Conservation (phyloP, 1,140 invertebrate species). For the Papilio dardanus region DNA sequence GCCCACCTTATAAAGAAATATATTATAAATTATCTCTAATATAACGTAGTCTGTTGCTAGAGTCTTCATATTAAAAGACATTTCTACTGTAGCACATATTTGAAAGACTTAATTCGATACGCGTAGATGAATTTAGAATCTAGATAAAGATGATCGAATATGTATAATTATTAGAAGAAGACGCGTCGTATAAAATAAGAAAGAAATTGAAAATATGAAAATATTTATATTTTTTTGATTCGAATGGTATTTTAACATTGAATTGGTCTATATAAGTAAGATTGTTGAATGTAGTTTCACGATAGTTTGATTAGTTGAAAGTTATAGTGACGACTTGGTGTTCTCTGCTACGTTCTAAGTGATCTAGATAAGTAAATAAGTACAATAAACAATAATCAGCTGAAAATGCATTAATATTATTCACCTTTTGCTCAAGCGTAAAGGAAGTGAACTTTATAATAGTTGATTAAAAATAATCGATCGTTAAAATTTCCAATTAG, state of each 20-base stretch:
- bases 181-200: background rate
- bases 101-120: background rate
- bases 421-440: constrained; percentile 14
- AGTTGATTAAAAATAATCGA: background rate
- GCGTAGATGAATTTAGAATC: background rate
- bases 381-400: constrained; percentile 1
- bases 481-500: constrained; percentile 3
- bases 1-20: constrained; percentile 18
- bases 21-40: constrained; percentile 11
- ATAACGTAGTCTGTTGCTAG: constrained; percentile 27
- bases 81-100: constrained; percentile 20
- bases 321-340: background rate
- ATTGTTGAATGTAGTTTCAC: background rate
- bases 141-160: background rate
- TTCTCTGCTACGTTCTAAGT: background rate
- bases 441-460: constrained; percentile 1
- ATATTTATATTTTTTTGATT: constrained; percentile 15
- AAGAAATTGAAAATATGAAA: background rate
- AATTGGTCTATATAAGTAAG: background rate
- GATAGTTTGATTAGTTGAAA: constrained; percentile 9
- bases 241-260: background rate
- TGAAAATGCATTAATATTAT: background rate
- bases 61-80: constrained; percentile 27
- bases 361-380: background rate
- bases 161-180: background rate